Conservation (phyloP, 2,888 invertebrate genomes). For the Synanthedon vespiformis region DNA sequence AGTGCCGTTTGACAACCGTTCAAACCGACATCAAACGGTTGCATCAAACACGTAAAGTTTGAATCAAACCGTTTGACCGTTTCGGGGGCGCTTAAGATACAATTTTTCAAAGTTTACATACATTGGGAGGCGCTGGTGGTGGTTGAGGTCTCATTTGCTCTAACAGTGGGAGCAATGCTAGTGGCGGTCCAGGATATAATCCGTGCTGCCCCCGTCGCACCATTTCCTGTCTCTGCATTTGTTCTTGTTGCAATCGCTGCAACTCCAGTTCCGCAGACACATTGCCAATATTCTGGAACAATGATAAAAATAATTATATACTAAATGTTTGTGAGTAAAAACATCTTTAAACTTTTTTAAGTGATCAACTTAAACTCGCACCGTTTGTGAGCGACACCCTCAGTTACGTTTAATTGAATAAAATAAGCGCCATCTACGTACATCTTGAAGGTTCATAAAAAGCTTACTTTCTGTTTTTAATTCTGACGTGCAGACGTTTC, state of each 20-base stretch:
- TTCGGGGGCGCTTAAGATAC: no score
- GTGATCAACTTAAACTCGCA: no score
- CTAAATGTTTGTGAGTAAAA: not conserved
- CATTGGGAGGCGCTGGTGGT: constrained; percentile 53
- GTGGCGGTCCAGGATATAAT: constrained; percentile 71
- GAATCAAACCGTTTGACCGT: no score
- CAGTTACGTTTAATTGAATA: no score
- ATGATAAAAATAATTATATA: constrained; percentile 2
- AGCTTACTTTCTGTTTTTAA: no score
- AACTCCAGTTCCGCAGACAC: constrained; percentile 73
- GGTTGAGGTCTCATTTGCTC: constrained; percentile 70
- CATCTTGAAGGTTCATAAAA: no score
- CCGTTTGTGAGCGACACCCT: no score
- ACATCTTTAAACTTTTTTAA: no score
- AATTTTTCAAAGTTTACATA: constrained; percentile 17
- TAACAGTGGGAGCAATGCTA: constrained; percentile 78
- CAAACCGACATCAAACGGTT: no score
- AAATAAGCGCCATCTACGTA: not conserved
- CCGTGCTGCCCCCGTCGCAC: constrained; percentile 58
- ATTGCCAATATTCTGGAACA: constrained; percentile 56
- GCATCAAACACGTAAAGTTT: no score
- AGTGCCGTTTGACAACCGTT: no score
- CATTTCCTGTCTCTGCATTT: constrained; percentile 70
- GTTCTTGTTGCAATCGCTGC: constrained; percentile 76
- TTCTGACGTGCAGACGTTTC: no score